phyloP scores from a whole-genome alignment of 64 coral and sea anemone species.

The Pachyseris speciosa region DNA sequence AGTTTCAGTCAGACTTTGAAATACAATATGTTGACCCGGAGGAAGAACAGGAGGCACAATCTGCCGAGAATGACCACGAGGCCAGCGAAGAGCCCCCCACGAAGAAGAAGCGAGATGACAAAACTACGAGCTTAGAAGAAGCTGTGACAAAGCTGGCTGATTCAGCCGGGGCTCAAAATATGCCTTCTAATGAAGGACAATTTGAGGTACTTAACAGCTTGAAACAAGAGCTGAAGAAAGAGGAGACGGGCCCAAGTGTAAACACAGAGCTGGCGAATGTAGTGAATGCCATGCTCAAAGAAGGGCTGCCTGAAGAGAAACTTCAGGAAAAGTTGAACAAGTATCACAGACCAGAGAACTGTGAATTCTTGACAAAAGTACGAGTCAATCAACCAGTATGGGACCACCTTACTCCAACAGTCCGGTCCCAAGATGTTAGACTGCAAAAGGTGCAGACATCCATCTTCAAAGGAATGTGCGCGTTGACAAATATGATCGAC shows the following conservation, averaged over 20 bases:
- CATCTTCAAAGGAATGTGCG: slow-evolving; percentile 51
- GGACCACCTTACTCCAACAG: neutral
- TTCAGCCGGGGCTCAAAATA: neutral
- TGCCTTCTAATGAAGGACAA: slow-evolving; percentile 38
- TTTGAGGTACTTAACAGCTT: slow-evolving; percentile 56
- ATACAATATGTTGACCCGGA: neutral
- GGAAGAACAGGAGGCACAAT: neutral
- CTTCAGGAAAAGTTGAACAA: slow-evolving; percentile 26
- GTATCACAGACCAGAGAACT: neutral
- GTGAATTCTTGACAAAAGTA: slow-evolving; percentile 8
- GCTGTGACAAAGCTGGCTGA: slow-evolving; percentile 34
- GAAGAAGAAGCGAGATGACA: slow-evolving; percentile 8
- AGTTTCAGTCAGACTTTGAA: slow-evolving; percentile 26
- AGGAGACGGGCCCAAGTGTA: slow-evolving; percentile 34
- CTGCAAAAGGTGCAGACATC: slow-evolving; percentile 38
- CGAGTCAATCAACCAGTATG: slow-evolving; percentile 37
- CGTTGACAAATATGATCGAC: slow-evolving; percentile 27
- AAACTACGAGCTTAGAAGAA: slow-evolving; percentile 21
- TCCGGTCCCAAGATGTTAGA: slow-evolving; percentile 44
- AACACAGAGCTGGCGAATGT: slow-evolving; percentile 51
- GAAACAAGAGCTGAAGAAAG: slow-evolving; percentile 54
- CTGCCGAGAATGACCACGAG: neutral
- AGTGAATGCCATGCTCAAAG: slow-evolving; percentile 28
- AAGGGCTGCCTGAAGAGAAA: slow-evolving; percentile 25
- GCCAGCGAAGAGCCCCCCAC: slow-evolving; percentile 11